Conservation (phyloP, 1,140 invertebrate genomes). For the Bradysia coprophila region DNA sequence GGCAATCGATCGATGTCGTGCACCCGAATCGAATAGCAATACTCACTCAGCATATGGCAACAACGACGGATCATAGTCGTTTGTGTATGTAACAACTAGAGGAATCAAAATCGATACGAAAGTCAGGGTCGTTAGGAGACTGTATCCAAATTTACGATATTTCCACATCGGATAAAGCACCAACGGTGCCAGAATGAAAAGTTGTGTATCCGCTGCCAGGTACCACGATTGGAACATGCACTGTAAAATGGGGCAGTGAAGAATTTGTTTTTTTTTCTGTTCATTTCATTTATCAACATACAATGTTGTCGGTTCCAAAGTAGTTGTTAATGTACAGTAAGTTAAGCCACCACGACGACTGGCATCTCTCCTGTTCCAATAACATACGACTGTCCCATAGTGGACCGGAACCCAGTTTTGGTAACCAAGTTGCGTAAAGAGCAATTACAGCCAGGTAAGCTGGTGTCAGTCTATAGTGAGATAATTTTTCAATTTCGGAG, state of each 20-base stretch:
- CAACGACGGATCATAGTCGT: slow-evolving; percentile 41
- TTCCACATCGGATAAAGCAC: slow-evolving; percentile 51
- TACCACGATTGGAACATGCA: slow-evolving; percentile 88
- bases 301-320: slow-evolving; percentile 39
- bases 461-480: slow-evolving; percentile 37
- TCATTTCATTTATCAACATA: no score
- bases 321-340: slow-evolving; percentile 75
- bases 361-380: slow-evolving; percentile 42
- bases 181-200: slow-evolving; percentile 59
- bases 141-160: slow-evolving; percentile 37
- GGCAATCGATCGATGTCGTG: no score
- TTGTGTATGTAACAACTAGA: slow-evolving; percentile 35
- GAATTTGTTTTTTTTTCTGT: no score
- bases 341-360: slow-evolving; percentile 65
- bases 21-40: no score
- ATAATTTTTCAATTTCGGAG: no score
- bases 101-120: slow-evolving; percentile 36
- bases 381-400: slow-evolving; percentile 39
- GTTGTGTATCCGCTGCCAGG: slow-evolving; percentile 66
- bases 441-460: slow-evolving; percentile 44
- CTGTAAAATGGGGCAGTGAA: slow-evolving; percentile 27
- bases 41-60: slow-evolving; percentile 43
- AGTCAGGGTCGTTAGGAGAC: slow-evolving; percentile 30
- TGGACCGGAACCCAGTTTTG: slow-evolving; percentile 41
- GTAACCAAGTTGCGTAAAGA: slow-evolving; percentile 47